Base-by-base conservation (phyloP, 1,140 invertebrate genomes). In the Mamestra configurata region DNA sequence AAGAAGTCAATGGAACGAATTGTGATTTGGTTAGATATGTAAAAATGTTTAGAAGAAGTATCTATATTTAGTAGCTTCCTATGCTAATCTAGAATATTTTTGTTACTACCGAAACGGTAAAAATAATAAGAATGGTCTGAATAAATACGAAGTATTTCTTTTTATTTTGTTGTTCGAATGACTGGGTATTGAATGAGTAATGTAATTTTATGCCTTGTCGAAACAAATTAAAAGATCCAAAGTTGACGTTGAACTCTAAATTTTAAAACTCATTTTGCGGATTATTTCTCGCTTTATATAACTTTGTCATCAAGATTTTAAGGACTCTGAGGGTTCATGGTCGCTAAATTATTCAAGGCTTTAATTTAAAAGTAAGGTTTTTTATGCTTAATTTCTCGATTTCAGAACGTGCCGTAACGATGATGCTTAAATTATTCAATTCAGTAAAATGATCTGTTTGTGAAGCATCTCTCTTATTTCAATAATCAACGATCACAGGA, bases 271-370 rank as follows among this genome's bases (percentile, higher is more conserved):
- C 24, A 37, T 61, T 61, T 37, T n/a, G n/a, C 24, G 31, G 31
- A 61, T 61, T 35, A 35, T 61, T 61, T 61, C n/a, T 37, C 31
- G 59, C 53, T 57, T 57, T 57, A 57, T 57, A 27, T 57, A 57
- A 57, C 53, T 27, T 57, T 57, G 53, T 57, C 22, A 57, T 57
- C 53, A 57, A 57, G 22, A 57, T 57, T 27, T 57, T 57, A 57
- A 57, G 53, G 22, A 57, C 53, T 55, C 10, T 13, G 53, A 57
- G 53, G 53, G 22, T 57, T 57, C 53, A 24, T 24, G 22, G 22
- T 57, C 53, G 53, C 53, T 57, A 27, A 57, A 57, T 27, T 57
- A 57, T 57, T 57, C 27, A 35, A 24, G 35, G 27, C 24, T n/a
- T 35, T 61, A 35, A 61, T 61, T 61, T 35, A 2, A 0, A 61